Evolutionary conservation across 2,888 invertebrate species (phyloP).

Genomic region (Hirudinaria manillensis): DNA sequence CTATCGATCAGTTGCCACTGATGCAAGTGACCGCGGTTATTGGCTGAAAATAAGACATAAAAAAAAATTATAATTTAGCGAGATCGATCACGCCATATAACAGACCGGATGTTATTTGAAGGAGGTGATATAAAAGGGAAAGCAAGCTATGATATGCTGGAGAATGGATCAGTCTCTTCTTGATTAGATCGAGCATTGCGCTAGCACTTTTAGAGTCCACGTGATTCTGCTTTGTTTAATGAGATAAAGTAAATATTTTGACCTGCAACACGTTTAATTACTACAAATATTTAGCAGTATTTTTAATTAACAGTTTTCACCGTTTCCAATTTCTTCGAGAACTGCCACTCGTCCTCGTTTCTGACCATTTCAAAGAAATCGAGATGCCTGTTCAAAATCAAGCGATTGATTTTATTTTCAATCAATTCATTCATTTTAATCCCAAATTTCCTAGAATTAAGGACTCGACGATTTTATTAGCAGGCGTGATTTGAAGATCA

Average conservation of each 20-base stretch:
- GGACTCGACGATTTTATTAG: too few species aligned
- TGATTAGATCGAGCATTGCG: constrained; percentile 81
- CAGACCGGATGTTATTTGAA: constrained; percentile 69
- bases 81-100: neutral
- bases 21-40: constrained; percentile 51
- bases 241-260: too few species aligned
- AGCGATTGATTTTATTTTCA: neutral
- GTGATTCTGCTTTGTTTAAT: constrained; percentile 62
- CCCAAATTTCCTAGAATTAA: too few species aligned
- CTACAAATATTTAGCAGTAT: too few species aligned
- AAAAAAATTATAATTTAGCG: constrained; percentile 58
- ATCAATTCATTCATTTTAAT: too few species aligned
- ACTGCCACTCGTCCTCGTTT: constrained; percentile 88
- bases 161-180: constrained; percentile 81
- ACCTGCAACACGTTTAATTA: too few species aligned
- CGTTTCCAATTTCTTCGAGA: constrained; percentile 82
- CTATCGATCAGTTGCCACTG: constrained; percentile 91
- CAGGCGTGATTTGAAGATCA: too few species aligned
- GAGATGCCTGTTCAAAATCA: constrained; percentile 67
- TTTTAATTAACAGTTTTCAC: constrained; percentile 51
- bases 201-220: constrained; percentile 88
- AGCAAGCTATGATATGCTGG: constrained; percentile 80
- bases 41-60: constrained; percentile 28
- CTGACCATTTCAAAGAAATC: constrained; percentile 98
- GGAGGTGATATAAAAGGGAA: constrained; percentile 79